Base-by-base conservation (phyloP, 2,113 vertebrate genomes). In the Anarhynchus alexandrinus region DNA sequence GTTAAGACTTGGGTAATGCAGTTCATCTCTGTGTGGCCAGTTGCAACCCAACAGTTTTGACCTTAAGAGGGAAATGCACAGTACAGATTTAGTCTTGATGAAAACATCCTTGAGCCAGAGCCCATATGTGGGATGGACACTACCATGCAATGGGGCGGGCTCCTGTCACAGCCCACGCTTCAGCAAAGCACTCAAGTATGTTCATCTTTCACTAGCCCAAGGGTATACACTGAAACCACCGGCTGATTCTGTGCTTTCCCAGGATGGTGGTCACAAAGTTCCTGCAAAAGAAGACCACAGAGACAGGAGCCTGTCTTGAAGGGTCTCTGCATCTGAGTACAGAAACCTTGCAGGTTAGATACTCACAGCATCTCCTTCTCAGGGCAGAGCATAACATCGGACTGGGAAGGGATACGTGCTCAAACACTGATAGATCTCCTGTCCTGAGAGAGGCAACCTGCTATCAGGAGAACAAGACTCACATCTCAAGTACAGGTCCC, bases 71-170 rank as follows among this genome's bases (percentile, higher is more conserved):
- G 27, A 72, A 77, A 52, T 11, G 34, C 11, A 54, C 2, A 15
- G 45, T 27, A 55, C 29, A 27, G 45, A 38, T 32, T 26, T 54
- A 32, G 25, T 34, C 21, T 21, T 49, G 27, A 27, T 29, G 32
- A 80, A 69, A 74, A 58, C 6, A 11, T 30, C 32, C 49, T 40
- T 52, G 36, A 57, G 64, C 62, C 74, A 22, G 6, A 32, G 79
- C 32, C 43, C 45, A 11, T 1, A 1, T 4, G 13, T 10, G 22
- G 27, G 51, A 34, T 27, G 42, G 51, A 38, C 51, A 47, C 55
- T 2, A 0, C 0, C 5, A 9, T 29, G 21, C 23, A 38, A 10
- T 1, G 14, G 71, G 40, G 55, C 71, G 82, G 69, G 61, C 49
- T 96, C 64, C 40, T 38, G 29, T n/a, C 67, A 21, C 62, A 77